phyloP scores from a whole-genome alignment of 2,113 vertebrate genomes.

The Passer domesticus region DNA sequence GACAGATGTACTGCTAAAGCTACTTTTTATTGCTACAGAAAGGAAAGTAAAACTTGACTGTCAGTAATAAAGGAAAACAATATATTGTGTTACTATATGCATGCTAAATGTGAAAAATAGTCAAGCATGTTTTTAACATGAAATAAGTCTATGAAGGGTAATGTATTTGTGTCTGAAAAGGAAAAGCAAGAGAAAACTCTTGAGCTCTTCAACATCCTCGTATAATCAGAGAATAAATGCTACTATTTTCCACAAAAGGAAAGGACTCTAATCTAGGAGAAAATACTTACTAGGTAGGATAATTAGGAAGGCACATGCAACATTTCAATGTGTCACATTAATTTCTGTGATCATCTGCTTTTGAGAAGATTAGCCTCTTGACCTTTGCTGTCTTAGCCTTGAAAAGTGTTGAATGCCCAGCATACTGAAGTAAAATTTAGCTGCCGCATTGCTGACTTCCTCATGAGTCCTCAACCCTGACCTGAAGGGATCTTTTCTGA shows the following conservation, averaged over 20 bases:
- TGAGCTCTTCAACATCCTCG: background rate
- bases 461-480: conserved; percentile 39
- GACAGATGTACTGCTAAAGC: background rate
- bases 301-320: background rate
- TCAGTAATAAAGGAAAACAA: conserved; percentile 8
- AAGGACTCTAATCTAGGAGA: background rate
- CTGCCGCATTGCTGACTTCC: background rate
- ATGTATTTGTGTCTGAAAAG: background rate
- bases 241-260: background rate
- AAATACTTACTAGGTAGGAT: background rate
- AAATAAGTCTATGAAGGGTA: background rate
- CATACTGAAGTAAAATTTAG: conserved; percentile 8
- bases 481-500: conserved; percentile 38
- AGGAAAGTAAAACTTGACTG: background rate
- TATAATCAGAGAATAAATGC: background rate
- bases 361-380: background rate
- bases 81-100: background rate
- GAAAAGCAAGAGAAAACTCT: background rate
- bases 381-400: background rate
- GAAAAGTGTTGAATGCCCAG: background rate
- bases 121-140: background rate
- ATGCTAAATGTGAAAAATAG: background rate
- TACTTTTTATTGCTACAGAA: background rate
- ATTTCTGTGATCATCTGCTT: background rate
- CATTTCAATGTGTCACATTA: background rate